Conservation (phyloP, 2,113 vertebrate genomes). For the Dolichallabes microphthalmus region DNA sequence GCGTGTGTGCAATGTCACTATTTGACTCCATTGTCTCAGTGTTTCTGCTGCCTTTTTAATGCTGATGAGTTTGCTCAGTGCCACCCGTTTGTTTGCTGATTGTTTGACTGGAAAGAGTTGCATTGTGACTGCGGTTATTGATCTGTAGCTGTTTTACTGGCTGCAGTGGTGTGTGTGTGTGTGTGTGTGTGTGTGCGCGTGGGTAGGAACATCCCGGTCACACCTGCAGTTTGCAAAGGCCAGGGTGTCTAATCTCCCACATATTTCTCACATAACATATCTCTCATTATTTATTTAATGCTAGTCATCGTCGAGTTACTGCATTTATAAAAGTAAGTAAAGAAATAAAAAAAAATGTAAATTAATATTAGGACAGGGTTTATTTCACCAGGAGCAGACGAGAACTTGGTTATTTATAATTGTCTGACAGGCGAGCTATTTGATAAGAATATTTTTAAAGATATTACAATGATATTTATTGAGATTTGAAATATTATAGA, state of each 20-base stretch:
- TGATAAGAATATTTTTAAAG: neutral
- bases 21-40: constrained; percentile 52
- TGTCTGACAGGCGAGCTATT: neutral
- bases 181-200: constrained; percentile 26
- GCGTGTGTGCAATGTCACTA: constrained; percentile 50
- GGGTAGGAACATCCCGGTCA: constrained; percentile 9
- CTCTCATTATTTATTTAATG: neutral
- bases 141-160: constrained; percentile 33
- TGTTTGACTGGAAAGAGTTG: constrained; percentile 51
- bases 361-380: neutral
- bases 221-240: constrained; percentile 5
- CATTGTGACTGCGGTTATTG: constrained; percentile 31
- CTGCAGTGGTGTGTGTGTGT: constrained; percentile 12
- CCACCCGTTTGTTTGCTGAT: constrained; percentile 57
- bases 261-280: neutral
- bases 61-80: constrained; percentile 53
- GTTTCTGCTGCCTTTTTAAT: constrained; percentile 48
- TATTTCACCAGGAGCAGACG: neutral
- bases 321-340: neutral
- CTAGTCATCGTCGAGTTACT: neutral
- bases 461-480: too few relatives aligned
- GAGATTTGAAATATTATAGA: too few relatives aligned
- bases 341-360: neutral
- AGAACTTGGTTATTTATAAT: too few relatives aligned
- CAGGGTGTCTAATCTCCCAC: constrained; percentile 19